Base-by-base conservation (phyloP, 1,140 invertebrate species). In the Rhizoglyphus robini region DNA sequence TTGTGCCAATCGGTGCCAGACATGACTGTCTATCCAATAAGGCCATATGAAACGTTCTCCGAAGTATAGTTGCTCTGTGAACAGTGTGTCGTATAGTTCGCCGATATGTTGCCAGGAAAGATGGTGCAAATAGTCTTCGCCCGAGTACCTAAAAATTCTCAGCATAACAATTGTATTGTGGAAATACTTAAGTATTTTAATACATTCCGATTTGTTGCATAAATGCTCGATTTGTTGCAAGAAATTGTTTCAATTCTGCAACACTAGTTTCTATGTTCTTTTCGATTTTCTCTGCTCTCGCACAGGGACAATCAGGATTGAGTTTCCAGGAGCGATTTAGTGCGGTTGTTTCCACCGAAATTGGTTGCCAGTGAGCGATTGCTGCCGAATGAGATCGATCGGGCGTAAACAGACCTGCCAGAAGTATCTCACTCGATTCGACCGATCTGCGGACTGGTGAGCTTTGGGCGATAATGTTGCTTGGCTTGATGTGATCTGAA, bases 331-430 rank as follows among this genome's bases (percentile, higher is more conserved):
- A 31, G 11, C 5, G 11, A 36, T 11, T 25, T 23, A 8, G 18
- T 5, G 29, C 62, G 25, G 25, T 31, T 3, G 65, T 65, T n/a
- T 64, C n/a, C 5, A 65, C 41, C 5, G 31, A 58, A 18, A 65
- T 63, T 47, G 65, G 65, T 27, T 65, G 51, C 65, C 65, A 65
- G 27, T 18, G 11, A 23, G 11, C 61, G 11, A 4, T 4, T 4
- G 4, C 18, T 3, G 13, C 63, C 65, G 60, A 65, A 46, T 65
- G 27, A n/a, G n/a, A n/a, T 29, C 36, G 30, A 20, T 38, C 11
- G 11, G 65, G 57, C 13, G 65, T 58, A 32, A 29, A 31, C 23
- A 65, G 13, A 27, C 65, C 65, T 20, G 65, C 65, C 15, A 63
- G 3, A 4, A 65, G 49, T 65, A 36, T 27, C 31, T 15, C 13